These are phyloP conservation scores for human (Homo sapiens) DNA, from an alignment of 2,113 vertebrate genomes.

Conservation along the genomic window GRCh38 chr2:45166501-45167000, in stretches of 20 bases:
- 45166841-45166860: constrained; percentile 10
- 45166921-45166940: constrained; percentile 37
- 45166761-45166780: constrained; percentile 55
- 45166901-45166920: constrained; percentile 38
- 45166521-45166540: constrained; percentile 84
- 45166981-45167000: constrained; percentile 65
- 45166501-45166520: constrained; percentile 89
- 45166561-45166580: constrained; percentile 80
- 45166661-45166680: constrained; percentile 30
- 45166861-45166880: constrained; percentile 36
- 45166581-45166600: constrained; percentile 73
- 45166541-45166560: constrained; percentile 85
- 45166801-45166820: constrained; percentile 46
- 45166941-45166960: constrained; percentile 53
- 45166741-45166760: constrained; percentile 45
- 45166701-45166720: not conserved
- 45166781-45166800: constrained; percentile 36
- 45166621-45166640: not conserved
- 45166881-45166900: constrained; percentile 43
- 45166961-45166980: constrained; percentile 63
- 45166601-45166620: constrained; percentile 55
- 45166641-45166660: not conserved
- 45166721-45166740: constrained; percentile 40
- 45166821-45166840: constrained; percentile 47
- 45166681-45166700: not conserved